Evolutionary conservation across 64 coral and sea anemone species (phyloP), one percentile per base, ranked within the genome.

Genomic region (Pocillopora damicornis): DNA sequence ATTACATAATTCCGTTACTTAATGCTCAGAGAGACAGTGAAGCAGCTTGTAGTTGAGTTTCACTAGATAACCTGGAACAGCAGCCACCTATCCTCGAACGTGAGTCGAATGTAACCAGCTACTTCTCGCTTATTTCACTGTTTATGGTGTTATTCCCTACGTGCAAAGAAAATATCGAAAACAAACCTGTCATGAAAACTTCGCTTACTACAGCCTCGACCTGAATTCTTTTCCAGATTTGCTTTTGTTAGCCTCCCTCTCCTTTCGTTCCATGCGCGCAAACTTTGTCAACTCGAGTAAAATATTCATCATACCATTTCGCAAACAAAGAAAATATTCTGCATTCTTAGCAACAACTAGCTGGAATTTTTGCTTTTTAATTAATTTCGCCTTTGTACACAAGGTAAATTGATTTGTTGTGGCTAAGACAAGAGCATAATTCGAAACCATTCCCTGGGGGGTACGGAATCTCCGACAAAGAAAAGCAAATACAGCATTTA

Each of bases 311-410:
- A 71, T 71, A 8, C 67, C 20, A 71, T 11, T 71, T 11, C 3
- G 20, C 67, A 20, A 25, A 30, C 67, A n/a, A 30, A 25, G 67
- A 37, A 77, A 77, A 1, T 15, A 37, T 13, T 57, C 75, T 13
- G 75, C 75, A 77, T 77, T 71, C 25, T 23, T 77, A 15, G 56
- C 22, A n/a, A 58, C 45, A 56, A 77, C 75, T 57, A 37, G 15
- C 16, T 57, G 37, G 75, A 77, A 77, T 77, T 77, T 56, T 77
- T 58, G 15, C 15, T 77, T 56, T 77, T 77, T 77, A 77, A 77
- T 77, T 77, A 77, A 16, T 77, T 77, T 58, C 38, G 37, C 15
- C 18, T 57, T 77, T 71, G 67, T 71, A 9, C 22, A 23, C 22
- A n/a, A 23, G 25, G 10, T 10, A 71, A 23, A 11, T 23, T 30